Evolutionary conservation across 1,140 invertebrate genomes (phyloP), one percentile per base, ranked within the genome.

Genomic region (Orius insidiosus): DNA sequence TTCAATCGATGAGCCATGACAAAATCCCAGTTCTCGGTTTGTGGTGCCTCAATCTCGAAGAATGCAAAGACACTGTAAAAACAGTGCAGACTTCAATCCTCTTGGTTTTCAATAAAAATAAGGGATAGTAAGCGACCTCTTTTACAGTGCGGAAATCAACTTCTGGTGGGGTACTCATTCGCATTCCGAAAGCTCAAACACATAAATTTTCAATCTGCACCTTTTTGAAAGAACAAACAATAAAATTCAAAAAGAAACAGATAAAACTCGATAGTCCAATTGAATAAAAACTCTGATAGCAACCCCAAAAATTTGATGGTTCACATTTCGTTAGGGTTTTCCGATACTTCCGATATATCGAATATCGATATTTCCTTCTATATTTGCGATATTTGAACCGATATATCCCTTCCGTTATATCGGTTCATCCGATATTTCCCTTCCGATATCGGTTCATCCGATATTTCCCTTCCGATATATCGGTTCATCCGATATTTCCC

Each of bases 41-140:
- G 89, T 87, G 60, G 86, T 75, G 38, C 74, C 73, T 60, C 92
- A 98, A 54, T 97, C 92, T 47, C 71, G 72, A 13, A 85, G 70
- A 47, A 82, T 82, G 64, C 93, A 84, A 62, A 97, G 94, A 41
- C 89, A 72, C 53, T 56, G 50, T 33, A 53, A 53, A 32, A 34
- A 32, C 16, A 45, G 32, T 42, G 33, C n/a, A 14, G 9, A 44
- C n/a, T 53, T 50, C 50, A 39, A 37, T 41, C 30, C 14, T 50
- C 35, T 2, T 4, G 41, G 31, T 49, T 52, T 52, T 31, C 47
- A 42, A n/a, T n/a, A 14, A 43, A 47, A 37, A 36, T 46, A 10
- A 45, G 40, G 48, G 42, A 49, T 37, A 14, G 13, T 46, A 52
- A 33, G 45, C 47, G 9, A 33, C 36, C 50, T 9, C 39, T 24